These are phyloP conservation scores for Ladona fulva DNA, from an alignment of 1,140 invertebrate species.

Conservation along the genomic window DNA sequence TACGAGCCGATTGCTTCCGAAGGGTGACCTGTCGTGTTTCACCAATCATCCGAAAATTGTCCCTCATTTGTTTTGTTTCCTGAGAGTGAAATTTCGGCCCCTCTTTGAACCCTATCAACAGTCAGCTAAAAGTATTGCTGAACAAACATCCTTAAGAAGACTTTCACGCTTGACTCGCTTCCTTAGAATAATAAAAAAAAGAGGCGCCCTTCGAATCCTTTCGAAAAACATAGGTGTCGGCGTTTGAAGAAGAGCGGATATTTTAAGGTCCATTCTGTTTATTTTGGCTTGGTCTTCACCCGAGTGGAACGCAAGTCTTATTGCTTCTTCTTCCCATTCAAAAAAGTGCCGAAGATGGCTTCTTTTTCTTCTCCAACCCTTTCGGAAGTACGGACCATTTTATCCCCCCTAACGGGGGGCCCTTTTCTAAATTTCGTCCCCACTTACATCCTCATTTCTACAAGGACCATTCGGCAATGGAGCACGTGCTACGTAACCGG, in stretches of 20 bases:
- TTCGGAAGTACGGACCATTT: no score
- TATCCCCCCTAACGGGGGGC: not conserved
- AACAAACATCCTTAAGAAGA: not conserved
- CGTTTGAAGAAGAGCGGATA: not conserved
- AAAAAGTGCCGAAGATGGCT: not conserved
- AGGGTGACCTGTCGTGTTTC: no score
- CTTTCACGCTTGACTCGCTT: not conserved
- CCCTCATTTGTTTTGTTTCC: no score
- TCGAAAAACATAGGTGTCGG: not conserved
- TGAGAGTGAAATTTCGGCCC: no score
- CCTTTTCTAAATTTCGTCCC: not conserved
- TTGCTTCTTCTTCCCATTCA: not conserved
- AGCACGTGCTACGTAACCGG: conserved; percentile 1
- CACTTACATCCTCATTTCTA: not conserved
- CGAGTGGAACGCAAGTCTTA: not conserved
- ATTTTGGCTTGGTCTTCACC: not conserved
- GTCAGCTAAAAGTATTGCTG: not conserved
- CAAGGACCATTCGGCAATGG: not conserved
- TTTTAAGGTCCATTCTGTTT: not conserved
- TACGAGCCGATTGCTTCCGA: no score
- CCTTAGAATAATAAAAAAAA: not conserved
- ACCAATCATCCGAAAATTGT: no score
- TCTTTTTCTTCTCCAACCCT: not conserved
- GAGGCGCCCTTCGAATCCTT: not conserved
- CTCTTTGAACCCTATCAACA: no score